Percentiles rank a stretch among this genome's conserved stretches.
Evolutionary conservation across 1,140 invertebrate species (phyloP).

Genomic region (Aphis craccivora): DNA sequence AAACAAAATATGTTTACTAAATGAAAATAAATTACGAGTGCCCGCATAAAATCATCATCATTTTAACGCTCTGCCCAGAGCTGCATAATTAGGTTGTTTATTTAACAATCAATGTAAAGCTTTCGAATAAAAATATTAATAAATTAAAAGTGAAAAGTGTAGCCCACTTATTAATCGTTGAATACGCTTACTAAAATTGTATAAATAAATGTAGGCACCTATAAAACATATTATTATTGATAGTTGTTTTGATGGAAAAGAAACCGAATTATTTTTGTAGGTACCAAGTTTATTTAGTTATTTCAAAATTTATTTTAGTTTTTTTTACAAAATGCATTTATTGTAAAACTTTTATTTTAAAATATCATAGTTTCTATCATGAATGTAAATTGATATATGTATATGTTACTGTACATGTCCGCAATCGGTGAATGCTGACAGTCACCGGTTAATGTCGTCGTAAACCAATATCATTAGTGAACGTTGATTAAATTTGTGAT

Average conservation of each 20-base stretch:
- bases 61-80: not conserved
- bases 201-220: not conserved
- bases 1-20: not conserved
- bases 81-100: not conserved
- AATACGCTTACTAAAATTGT: not conserved
- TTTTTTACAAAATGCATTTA: too few relatives aligned
- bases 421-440: too few relatives aligned
- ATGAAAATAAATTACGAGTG: not conserved
- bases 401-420: too few relatives aligned
- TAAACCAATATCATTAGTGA: too few relatives aligned
- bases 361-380: too few relatives aligned
- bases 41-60: not conserved
- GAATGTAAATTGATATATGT: too few relatives aligned
- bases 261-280: too few relatives aligned
- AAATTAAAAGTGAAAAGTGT: not conserved
- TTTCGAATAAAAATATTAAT: not conserved
- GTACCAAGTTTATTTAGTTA: too few relatives aligned
- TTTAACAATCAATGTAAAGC: not conserved
- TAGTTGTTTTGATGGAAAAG: not conserved
- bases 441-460: too few relatives aligned
- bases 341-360: too few relatives aligned
- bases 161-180: not conserved
- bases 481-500: too few relatives aligned
- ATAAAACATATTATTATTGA: not conserved
- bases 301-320: too few relatives aligned